These are phyloP conservation scores for Tipula vernalis DNA, from an alignment of 2,888 invertebrate species.

Conservation along the genomic window DNA sequence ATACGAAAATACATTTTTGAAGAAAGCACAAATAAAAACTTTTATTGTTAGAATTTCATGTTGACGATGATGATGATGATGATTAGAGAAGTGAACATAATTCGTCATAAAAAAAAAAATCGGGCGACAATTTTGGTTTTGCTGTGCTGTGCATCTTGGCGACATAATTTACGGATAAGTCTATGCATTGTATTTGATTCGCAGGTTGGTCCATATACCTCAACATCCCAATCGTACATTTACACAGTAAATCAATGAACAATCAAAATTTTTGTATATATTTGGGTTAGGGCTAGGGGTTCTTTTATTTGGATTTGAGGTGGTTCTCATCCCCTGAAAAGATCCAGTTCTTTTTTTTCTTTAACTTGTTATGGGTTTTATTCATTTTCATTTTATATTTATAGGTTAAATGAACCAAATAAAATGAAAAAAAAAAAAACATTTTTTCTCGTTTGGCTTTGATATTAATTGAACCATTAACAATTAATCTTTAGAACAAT, in stretches of 20 bases:
- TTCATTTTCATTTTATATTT: background rate
- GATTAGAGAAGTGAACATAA: background rate
- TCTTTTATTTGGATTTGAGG: background rate
- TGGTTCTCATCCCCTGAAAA: background rate
- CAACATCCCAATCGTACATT: background rate
- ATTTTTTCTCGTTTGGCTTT: background rate
- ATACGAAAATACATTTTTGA: background rate
- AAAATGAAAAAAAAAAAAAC: background rate
- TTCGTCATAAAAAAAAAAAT: background rate
- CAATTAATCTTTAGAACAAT: background rate
- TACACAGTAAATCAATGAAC: background rate
- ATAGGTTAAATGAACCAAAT: background rate
- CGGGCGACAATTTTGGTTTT: background rate
- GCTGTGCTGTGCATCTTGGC: background rate
- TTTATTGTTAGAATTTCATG: background rate
- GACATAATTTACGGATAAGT: background rate
- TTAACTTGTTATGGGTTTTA: background rate
- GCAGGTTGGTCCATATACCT: background rate
- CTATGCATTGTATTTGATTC: background rate
- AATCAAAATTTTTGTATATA: background rate
- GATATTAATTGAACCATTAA: background rate
- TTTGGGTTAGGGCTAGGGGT: background rate
- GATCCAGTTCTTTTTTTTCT: background rate
- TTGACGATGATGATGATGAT: background rate
- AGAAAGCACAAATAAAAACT: background rate